phyloP scores from a whole-genome alignment of 2,888 invertebrate genomes.

The Exephanes ischioxanthus region DNA sequence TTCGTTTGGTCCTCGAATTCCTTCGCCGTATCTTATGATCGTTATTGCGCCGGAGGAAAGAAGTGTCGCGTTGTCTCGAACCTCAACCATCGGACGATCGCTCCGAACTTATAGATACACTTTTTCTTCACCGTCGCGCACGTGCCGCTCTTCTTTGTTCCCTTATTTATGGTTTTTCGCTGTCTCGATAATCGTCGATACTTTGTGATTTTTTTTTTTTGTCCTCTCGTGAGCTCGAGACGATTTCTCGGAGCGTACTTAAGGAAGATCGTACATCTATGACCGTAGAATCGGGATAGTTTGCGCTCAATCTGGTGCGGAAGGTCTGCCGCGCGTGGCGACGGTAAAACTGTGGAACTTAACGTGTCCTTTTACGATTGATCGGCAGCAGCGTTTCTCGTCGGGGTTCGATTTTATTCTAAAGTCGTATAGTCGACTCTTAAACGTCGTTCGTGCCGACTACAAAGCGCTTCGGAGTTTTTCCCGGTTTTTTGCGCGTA shows the following conservation, averaged over 20 bases:
- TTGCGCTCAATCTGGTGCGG: conserved; percentile 35
- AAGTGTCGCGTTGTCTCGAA: conserved; percentile 16
- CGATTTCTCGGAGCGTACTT: conserved; percentile 58
- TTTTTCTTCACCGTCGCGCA: conserved; percentile 38
- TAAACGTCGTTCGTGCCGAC: conserved; percentile 48
- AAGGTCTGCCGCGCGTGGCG: conserved; percentile 36
- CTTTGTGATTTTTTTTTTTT: conserved; percentile 14
- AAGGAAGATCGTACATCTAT: conserved; percentile 62
- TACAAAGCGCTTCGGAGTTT: conserved; percentile 64
- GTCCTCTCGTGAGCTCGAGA: conserved; percentile 5
- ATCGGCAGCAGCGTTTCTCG: conserved; percentile 20
- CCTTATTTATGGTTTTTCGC: conserved; percentile 18
- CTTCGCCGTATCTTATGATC: conserved; percentile 5
- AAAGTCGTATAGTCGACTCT: conserved; percentile 48
- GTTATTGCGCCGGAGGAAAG: neutral
- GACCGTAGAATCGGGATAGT: conserved; percentile 58
- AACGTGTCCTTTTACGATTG: conserved; percentile 66
- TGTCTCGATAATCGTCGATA: conserved; percentile 57
- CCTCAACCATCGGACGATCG: conserved; percentile 43
- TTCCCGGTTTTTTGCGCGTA: conserved; percentile 52
- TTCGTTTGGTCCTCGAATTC: conserved; percentile 5
- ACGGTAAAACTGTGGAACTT: conserved; percentile 48
- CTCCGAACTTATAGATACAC: neutral
- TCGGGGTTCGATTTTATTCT: conserved; percentile 54
- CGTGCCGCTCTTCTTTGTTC: conserved; percentile 47